These are phyloP conservation scores for Oryzias melastigma DNA, from an alignment of 2,113 vertebrate species.

Conservation along the genomic window DNA sequence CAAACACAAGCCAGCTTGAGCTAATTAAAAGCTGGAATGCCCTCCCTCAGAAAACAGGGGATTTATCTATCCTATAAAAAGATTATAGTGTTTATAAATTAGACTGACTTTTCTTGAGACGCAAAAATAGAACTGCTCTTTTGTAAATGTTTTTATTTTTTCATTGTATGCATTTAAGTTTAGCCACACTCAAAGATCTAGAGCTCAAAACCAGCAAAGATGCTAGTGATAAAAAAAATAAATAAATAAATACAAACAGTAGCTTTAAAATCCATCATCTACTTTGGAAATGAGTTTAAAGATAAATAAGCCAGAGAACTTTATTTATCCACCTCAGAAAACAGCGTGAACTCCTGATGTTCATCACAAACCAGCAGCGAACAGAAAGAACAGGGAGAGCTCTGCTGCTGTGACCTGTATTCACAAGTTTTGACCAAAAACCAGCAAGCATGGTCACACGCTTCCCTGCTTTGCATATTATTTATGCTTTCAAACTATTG, in stretches of 20 bases:
- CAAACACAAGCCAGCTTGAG: too few species aligned
- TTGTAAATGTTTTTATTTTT: too few species aligned
- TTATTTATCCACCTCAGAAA: slow-evolving; percentile 33
- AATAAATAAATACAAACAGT: not conserved
- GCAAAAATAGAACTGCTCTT: too few species aligned
- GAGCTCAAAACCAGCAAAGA: slow-evolving; percentile 3
- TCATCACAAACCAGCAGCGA: slow-evolving; percentile 43
- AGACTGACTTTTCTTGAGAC: too few species aligned
- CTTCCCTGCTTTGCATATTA: slow-evolving; percentile 17
- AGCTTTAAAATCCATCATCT: too few species aligned
- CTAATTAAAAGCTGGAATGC: too few species aligned
- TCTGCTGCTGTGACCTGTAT: slow-evolving; percentile 10
- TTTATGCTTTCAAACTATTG: slow-evolving; percentile 27
- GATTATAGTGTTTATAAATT: too few species aligned
- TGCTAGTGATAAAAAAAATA: slow-evolving; percentile 4
- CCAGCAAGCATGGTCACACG: slow-evolving; percentile 25
- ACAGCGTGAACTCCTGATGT: slow-evolving; percentile 14
- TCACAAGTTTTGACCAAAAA: slow-evolving; percentile 25
- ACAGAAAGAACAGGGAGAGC: slow-evolving; percentile 23
- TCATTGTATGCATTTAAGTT: too few species aligned
- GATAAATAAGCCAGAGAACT: slow-evolving; percentile 28
- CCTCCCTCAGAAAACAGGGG: too few species aligned
- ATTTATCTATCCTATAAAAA: too few species aligned
- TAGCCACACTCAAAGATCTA: too few species aligned
- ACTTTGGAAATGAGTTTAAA: too few species aligned